Evolutionary conservation across 2,113 vertebrate genomes (phyloP).

Genomic region (Polyodon spathula): DNA sequence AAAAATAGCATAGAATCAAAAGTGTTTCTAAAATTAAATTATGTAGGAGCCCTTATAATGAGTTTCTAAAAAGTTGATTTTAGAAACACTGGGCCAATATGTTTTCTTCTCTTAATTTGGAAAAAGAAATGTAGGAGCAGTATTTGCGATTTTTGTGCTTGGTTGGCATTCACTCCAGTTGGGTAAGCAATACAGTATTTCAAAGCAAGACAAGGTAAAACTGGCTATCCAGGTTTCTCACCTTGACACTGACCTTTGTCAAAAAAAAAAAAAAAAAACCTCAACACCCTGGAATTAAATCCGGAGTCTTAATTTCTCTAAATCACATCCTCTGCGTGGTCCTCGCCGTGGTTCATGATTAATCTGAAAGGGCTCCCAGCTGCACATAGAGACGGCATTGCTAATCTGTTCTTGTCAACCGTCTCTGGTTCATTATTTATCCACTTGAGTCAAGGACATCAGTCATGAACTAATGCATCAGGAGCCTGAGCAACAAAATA

Average conservation of each 20-base stretch:
- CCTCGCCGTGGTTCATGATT: slow-evolving; percentile 18
- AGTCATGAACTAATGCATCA: slow-evolving; percentile 33
- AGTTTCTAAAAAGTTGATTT: too few species aligned
- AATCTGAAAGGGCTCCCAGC: slow-evolving; percentile 32
- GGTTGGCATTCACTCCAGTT: not conserved
- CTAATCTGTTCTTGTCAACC: slow-evolving; percentile 45
- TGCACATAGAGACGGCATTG: slow-evolving; percentile 26
- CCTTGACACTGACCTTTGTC: not conserved
- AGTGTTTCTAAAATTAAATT: too few species aligned
- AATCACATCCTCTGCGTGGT: slow-evolving; percentile 15
- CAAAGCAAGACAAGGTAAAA: not conserved
- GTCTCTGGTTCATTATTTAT: slow-evolving; percentile 40
- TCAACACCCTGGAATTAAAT: not conserved
- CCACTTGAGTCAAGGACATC: slow-evolving; percentile 40
- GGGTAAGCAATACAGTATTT: not conserved
- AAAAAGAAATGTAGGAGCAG: too few species aligned
- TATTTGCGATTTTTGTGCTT: not conserved
- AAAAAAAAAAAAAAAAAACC: not conserved
- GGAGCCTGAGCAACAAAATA: slow-evolving; percentile 29
- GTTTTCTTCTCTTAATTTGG: too few species aligned
- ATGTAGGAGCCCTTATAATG: too few species aligned
- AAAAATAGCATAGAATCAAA: not conserved
- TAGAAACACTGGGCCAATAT: too few species aligned
- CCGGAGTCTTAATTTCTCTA: slow-evolving; percentile 24
- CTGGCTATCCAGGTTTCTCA: not conserved